Percentiles rank a stretch among this genome's conserved stretches.
These are phyloP conservation scores for Polypterus bichir DNA, from an alignment of 2,113 vertebrate genomes.

Conservation along the genomic window DNA sequence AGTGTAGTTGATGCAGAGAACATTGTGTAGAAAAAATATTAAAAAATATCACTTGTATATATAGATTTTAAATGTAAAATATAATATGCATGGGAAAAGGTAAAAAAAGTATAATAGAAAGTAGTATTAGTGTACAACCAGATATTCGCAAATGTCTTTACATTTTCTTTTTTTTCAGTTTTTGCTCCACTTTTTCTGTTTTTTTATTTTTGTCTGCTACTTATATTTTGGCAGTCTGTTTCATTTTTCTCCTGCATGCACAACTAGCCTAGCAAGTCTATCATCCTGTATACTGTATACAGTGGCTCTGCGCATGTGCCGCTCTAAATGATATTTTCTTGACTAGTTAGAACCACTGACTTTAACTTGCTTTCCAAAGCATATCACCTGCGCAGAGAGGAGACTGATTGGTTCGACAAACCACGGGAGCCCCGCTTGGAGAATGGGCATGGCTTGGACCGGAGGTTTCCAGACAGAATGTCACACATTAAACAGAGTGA, in stretches of 20 bases:
- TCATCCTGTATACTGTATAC: conserved; percentile 32
- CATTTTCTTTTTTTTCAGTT: conserved; percentile 2
- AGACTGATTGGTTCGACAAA: conserved; percentile 99
- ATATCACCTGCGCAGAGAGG: conserved; percentile 89
- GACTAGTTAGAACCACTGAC: conserved; percentile 40
- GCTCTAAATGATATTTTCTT: conserved; percentile 23
- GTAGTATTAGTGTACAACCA: too few relatives aligned
- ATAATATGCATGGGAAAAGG: too few relatives aligned
- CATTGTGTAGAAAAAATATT: too few relatives aligned
- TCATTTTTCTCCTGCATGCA: conserved; percentile 32
- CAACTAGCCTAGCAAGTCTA: neutral
- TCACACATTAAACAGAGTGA: conserved; percentile 45
- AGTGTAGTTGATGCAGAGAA: too few relatives aligned
- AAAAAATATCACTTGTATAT: too few relatives aligned
- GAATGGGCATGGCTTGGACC: conserved; percentile 64
- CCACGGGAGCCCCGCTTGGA: conserved; percentile 76
- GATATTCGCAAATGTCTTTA: too few relatives aligned
- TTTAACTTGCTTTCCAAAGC: conserved; percentile 68
- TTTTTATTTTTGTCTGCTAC: conserved; percentile 6
- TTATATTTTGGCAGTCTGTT: neutral
- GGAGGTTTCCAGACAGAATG: conserved; percentile 68
- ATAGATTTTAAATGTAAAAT: too few relatives aligned
- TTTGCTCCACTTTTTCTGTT: conserved; percentile 5
- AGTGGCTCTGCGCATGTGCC: conserved; percentile 30
- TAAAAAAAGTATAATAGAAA: too few relatives aligned